Evolutionary conservation across 2,797 vertebrate genomes (phyloP).

Genomic region (Microctenopoma steveboyesi): DNA sequence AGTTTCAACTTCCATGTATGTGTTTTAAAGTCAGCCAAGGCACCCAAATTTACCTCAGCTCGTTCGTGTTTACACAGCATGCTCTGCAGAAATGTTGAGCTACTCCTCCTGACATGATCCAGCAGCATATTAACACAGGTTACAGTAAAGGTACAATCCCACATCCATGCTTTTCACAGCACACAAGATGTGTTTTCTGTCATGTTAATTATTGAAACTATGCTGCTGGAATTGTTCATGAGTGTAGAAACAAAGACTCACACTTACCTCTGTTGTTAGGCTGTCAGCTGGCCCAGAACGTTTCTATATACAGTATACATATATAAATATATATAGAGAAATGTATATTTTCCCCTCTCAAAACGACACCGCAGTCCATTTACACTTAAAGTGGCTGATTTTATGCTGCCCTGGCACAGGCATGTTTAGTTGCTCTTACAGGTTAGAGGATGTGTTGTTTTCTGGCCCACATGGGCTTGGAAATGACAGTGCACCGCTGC

Average conservation of each 20-base stretch:
- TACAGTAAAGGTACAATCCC: neutral
- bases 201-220: constrained; percentile 44
- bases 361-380: constrained; percentile 77
- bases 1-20: neutral
- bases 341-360: constrained; percentile 1
- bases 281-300: constrained; percentile 41
- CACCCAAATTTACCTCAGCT: neutral
- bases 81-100: neutral
- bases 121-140: neutral
- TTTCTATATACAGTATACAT: constrained; percentile 10
- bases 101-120: neutral
- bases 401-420: constrained; percentile 69
- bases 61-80: neutral
- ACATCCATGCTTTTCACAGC: constrained; percentile 21
- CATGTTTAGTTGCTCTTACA: constrained; percentile 68
- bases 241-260: constrained; percentile 57
- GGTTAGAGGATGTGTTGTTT: constrained; percentile 72
- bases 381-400: constrained; percentile 83
- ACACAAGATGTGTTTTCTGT: neutral
- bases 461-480: constrained; percentile 52
- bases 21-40: neutral
- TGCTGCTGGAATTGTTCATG: constrained; percentile 32
- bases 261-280: constrained; percentile 45
- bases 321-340: neutral
- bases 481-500: constrained; percentile 63